These are phyloP conservation scores for Idaea biselata DNA, from an alignment of 2,888 invertebrate species.

Conservation along the genomic window DNA sequence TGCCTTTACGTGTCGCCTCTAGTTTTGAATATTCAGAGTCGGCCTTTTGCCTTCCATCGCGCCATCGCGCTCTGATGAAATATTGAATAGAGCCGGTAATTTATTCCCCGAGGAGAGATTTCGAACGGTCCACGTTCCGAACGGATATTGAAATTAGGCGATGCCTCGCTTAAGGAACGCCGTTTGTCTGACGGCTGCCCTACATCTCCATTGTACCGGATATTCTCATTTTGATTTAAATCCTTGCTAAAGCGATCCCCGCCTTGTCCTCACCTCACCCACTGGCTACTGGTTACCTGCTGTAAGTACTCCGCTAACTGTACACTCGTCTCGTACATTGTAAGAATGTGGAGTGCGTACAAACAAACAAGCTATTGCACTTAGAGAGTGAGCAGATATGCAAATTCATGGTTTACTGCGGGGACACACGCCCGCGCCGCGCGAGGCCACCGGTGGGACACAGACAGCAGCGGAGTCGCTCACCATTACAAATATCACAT, in stretches of 20 bases:
- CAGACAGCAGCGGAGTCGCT: slow-evolving; percentile 34
- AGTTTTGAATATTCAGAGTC: slow-evolving; percentile 80
- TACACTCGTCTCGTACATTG: slow-evolving; percentile 10
- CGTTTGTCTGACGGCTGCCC: slow-evolving; percentile 70
- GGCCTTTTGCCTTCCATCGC: slow-evolving; percentile 52
- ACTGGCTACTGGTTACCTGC: not conserved
- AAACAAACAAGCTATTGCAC: slow-evolving; percentile 78
- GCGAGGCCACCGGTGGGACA: slow-evolving; percentile 53
- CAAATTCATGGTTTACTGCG: slow-evolving; percentile 69
- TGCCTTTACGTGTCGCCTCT: slow-evolving; percentile 79
- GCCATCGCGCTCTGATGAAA: slow-evolving; percentile 62
- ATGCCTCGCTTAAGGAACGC: slow-evolving; percentile 74
- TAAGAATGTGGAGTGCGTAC: slow-evolving; percentile 69
- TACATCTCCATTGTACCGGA: slow-evolving; percentile 43
- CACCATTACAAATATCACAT: too few relatives aligned
- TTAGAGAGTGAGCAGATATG: slow-evolving; percentile 74
- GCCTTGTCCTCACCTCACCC: not conserved
- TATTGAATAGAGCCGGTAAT: slow-evolving; percentile 79
- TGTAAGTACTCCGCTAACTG: not conserved
- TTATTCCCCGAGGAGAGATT: slow-evolving; percentile 76
- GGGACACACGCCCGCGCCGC: slow-evolving; percentile 42
- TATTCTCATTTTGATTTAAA: slow-evolving; percentile 29
- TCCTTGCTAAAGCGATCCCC: slow-evolving; percentile 8
- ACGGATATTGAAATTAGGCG: slow-evolving; percentile 80
- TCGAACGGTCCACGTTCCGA: slow-evolving; percentile 70